These are phyloP conservation scores for Dermochelys coriacea DNA, from an alignment of 2,797 vertebrate genomes.

Conservation along the genomic window DNA sequence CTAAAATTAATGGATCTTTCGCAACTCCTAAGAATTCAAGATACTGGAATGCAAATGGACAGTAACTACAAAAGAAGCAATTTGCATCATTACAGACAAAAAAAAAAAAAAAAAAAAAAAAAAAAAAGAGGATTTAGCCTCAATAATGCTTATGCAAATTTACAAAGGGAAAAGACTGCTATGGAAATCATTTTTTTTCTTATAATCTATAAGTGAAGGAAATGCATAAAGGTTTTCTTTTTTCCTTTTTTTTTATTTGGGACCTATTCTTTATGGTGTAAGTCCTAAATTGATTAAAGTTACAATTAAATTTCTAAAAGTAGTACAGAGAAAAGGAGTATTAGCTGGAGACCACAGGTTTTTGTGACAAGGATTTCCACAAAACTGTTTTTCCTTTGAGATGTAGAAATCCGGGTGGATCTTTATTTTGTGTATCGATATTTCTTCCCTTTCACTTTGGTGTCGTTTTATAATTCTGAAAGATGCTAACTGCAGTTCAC, in stretches of 20 bases:
- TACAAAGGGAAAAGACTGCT: background rate
- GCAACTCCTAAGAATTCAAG: background rate
- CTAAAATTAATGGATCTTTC: background rate
- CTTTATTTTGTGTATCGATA: background rate
- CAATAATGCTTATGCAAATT: background rate
- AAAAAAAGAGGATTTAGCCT: background rate
- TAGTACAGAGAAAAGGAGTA: background rate
- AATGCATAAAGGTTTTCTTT: background rate
- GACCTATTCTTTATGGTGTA: background rate
- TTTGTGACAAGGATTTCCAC: background rate
- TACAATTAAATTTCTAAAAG: slow-evolving; percentile 10
- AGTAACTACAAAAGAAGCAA: background rate
- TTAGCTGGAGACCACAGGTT: background rate
- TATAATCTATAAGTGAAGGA: background rate
- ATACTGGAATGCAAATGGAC: background rate
- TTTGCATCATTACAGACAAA: background rate
- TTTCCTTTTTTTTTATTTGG: too few species aligned
- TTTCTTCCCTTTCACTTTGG: fast-evolving
- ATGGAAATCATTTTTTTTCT: background rate
- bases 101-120: background rate
- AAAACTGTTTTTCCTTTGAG: background rate
- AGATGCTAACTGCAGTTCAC: background rate
- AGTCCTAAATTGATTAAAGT: background rate
- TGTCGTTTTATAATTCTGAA: background rate
- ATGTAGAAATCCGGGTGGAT: background rate